A percentile compares a stretch with the other conserved stretches of the same genome.
Evolutionary conservation across 1,140 invertebrate species (phyloP).

Genomic region (Calliphora vicina): DNA sequence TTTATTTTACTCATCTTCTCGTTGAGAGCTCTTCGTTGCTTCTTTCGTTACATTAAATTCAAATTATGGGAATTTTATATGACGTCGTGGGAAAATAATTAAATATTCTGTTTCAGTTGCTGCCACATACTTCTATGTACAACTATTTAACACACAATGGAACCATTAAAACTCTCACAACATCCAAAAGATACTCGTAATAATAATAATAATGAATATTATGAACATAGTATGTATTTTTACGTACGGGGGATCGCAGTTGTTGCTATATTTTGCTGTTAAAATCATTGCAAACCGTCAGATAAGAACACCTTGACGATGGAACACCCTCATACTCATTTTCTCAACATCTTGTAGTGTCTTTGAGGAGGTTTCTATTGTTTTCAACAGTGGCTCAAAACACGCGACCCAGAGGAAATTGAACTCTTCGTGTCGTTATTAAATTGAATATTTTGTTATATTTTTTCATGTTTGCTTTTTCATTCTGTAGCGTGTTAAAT

Average conservation of each 20-base stretch:
- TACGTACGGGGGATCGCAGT: too few species aligned
- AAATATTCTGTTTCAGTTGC: background rate
- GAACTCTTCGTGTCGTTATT: background rate
- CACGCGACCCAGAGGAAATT: constrained; percentile 27
- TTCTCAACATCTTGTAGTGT: background rate
- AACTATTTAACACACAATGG: constrained; percentile 59
- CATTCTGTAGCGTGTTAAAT: constrained; percentile 13
- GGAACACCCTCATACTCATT: background rate
- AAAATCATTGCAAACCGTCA: background rate
- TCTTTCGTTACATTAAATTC: constrained; percentile 7
- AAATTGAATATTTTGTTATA: constrained; percentile 24
- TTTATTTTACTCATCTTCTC: background rate
- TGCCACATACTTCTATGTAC: background rate
- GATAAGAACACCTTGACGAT: background rate
- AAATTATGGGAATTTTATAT: constrained; percentile 27
- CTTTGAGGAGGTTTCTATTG: background rate
- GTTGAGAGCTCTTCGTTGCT: background rate
- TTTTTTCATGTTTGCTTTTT: background rate
- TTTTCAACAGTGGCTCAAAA: background rate
- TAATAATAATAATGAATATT: too few species aligned
- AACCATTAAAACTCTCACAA: constrained; percentile 51
- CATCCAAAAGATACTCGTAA: constrained; percentile 27
- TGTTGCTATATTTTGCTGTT: background rate
- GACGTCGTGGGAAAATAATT: constrained; percentile 26
- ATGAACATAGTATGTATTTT: too few species aligned